These are phyloP conservation scores for Caenorhabditis latens DNA, from an alignment of 1,140 invertebrate genomes.

Conservation along the genomic window DNA sequence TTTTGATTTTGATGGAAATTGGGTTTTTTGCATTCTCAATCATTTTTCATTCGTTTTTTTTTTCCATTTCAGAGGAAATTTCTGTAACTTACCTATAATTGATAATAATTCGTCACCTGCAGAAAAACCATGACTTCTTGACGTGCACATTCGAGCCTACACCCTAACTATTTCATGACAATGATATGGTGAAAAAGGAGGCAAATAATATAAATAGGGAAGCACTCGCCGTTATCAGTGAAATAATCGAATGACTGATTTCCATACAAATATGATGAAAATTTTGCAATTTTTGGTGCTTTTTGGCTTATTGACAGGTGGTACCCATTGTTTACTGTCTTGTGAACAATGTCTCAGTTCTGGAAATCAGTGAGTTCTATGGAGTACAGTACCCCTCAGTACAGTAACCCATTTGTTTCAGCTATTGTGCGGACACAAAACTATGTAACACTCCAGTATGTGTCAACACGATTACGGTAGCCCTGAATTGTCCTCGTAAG, in stretches of 20 bases:
- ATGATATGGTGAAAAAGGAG: background rate
- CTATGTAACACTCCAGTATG: background rate
- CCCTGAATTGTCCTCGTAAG: background rate
- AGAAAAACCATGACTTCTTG: too few relatives aligned
- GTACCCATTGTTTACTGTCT: background rate
- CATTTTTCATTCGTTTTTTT: background rate
- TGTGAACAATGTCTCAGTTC: conserved; percentile 36
- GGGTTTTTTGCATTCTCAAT: background rate
- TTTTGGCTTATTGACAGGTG: background rate
- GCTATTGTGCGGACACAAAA: conserved; percentile 21
- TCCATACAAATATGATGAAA: background rate
- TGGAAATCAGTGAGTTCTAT: conserved; percentile 38
- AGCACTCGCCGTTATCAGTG: background rate
- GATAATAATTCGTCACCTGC: too few relatives aligned
- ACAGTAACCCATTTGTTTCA: background rate
- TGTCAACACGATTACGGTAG: conserved; percentile 31
- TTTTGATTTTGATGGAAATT: background rate
- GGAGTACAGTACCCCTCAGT: background rate
- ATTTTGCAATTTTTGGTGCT: background rate
- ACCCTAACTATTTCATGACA: background rate
- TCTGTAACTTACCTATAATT: background rate
- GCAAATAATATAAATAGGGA: conserved; percentile 22
- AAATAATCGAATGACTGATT: background rate
- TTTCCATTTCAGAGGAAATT: background rate
- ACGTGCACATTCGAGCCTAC: background rate